Evolutionary conservation across 2,888 invertebrate genomes (phyloP), one percentile per base, ranked within the genome.

Genomic region (Melinaea marsaeus): DNA sequence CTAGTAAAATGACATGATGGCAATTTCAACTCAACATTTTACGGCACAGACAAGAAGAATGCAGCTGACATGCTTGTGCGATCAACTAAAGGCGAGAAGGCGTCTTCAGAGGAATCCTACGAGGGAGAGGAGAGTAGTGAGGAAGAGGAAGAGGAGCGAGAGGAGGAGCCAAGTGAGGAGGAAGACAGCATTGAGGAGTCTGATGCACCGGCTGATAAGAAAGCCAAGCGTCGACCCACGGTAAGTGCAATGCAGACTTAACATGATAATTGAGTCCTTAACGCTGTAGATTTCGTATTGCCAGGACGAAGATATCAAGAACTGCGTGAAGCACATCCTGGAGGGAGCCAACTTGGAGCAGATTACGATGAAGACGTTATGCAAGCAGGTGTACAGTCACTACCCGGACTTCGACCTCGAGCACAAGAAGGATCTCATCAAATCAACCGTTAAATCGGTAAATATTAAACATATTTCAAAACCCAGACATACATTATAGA

Each of bases 351-450:
- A 97, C 92, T 91, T 97, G 80, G 96, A 97, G 91, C 95, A 96
- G 92, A 96, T 97, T 75, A 97, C 97, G 58, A 97, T 97, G 97
- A 97, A 97, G 92, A 96, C 96, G 57, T 96, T 97, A 75, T 96
- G 96, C 91, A 95, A 96, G 90, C 95, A 96, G 92, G 96, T 97
- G 66, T 96, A 95, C 91, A 95, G 94, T 76, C 95, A 96, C 90
- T 97, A 95, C 88, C 96, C 97, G 60, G 94, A 95, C 79, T 95
- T 95, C 82, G 96, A 97, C 92, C 93, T 97, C 85, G 94, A 95
- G 78, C 94, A 95, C 88, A 95, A 95, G 91, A 97, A 96, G 92
- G 95, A 95, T 90, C 96, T 96, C 91, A 97, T 97, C 85, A 97
- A 97, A 92, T 93, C 93, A 73, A 96, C 96, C 85, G 96, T 97